phyloP scores from a whole-genome alignment of 1,140 invertebrate species.

The Centruroides sculpturatus region DNA sequence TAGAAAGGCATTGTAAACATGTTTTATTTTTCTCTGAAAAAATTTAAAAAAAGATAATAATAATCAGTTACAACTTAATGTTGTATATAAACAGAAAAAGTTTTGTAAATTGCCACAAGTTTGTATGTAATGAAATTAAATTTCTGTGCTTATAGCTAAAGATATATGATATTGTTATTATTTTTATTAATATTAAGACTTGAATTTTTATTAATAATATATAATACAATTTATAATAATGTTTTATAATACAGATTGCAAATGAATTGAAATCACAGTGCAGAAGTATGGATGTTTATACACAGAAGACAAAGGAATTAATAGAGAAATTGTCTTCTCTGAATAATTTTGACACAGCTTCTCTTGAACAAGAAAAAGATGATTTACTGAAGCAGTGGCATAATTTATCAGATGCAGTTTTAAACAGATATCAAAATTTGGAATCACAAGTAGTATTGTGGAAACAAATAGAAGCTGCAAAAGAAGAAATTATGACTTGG shows the following conservation, averaged over 20 bases:
- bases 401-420: constrained; percentile 48
- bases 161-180: too few relatives aligned
- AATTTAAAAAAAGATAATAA: too few relatives aligned
- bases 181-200: too few relatives aligned
- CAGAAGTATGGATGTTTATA: constrained; percentile 8
- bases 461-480: constrained; percentile 76
- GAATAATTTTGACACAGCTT: constrained; percentile 46
- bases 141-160: too few relatives aligned
- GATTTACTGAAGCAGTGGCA: constrained; percentile 49
- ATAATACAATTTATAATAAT: neutral
- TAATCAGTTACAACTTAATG: too few relatives aligned
- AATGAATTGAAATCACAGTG: constrained; percentile 10
- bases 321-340: constrained; percentile 52
- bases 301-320: constrained; percentile 47
- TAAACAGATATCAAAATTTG: constrained; percentile 53
- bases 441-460: constrained; percentile 79
- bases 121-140: too few relatives aligned
- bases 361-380: constrained; percentile 28
- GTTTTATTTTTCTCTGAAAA: too few relatives aligned
- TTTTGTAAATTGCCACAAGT: too few relatives aligned
- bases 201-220: neutral
- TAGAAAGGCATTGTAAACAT: too few relatives aligned
- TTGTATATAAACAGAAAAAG: too few relatives aligned
- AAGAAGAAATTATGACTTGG: constrained; percentile 70
- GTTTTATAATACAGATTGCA: neutral